A percentile compares a stretch with the other conserved stretches of the same genome.
phyloP scores from a whole-genome alignment of 2,113 vertebrate genomes.

The Anas platyrhynchos region DNA sequence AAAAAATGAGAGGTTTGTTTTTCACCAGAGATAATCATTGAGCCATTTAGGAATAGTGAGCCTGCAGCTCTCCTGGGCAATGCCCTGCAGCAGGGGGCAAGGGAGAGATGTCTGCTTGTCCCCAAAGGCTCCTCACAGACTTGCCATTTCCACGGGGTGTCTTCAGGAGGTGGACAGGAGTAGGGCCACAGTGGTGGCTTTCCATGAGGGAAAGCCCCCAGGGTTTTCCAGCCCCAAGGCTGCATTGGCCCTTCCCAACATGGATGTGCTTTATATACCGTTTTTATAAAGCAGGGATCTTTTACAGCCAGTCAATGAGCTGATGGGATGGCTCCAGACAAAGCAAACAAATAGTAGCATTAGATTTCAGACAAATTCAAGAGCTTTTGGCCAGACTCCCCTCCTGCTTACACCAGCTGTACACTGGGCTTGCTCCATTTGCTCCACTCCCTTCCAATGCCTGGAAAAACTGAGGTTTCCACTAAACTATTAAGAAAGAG shows the following conservation, averaged over 20 bases:
- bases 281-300: background rate
- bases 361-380: background rate
- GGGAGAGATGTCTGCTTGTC: background rate
- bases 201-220: fast-evolving
- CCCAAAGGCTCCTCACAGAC: background rate
- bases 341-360: background rate
- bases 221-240: background rate
- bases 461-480: background rate
- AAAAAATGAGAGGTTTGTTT: background rate
- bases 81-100: background rate
- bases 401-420: background rate
- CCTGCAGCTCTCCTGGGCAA: background rate
- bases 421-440: background rate
- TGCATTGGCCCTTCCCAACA: background rate
- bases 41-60: too few relatives aligned
- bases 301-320: background rate
- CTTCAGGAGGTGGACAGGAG: background rate
- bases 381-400: background rate
- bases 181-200: background rate
- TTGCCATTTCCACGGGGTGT: background rate
- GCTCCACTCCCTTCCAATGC: fast-evolving
- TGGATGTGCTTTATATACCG: background rate
- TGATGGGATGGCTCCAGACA: background rate
- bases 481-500: fast-evolving
- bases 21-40: background rate